Percentiles rank a stretch among this genome's conserved stretches.
phyloP scores from a whole-genome alignment of 1,140 invertebrate species.

The Anoplophora glabripennis region DNA sequence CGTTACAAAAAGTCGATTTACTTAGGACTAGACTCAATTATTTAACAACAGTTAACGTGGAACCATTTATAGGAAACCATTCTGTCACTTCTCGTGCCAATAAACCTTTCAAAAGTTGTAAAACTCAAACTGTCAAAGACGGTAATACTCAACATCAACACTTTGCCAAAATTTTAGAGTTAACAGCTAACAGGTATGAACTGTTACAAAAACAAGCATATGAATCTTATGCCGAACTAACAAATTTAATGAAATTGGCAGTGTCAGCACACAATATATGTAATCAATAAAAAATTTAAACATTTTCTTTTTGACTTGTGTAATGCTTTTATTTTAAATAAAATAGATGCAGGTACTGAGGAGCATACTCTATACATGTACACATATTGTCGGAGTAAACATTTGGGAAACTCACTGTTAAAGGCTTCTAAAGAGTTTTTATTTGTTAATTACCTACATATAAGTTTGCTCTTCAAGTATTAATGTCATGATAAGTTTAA shows the following conservation, averaged over 20 bases:
- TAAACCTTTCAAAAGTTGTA: not conserved
- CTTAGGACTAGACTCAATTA: conserved; percentile 25
- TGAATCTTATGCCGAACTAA: conserved; percentile 31
- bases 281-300: not conserved
- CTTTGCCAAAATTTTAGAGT: conserved; percentile 26
- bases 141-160: conserved; percentile 11
- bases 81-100: not conserved
- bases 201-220: conserved; percentile 29
- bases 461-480: not conserved
- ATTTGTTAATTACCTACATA: no score
- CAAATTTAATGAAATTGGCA: conserved; percentile 26
- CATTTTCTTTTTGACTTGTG: not conserved
- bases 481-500: conserved; percentile 1
- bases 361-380: not conserved
- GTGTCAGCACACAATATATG: conserved; percentile 6
- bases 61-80: not conserved
- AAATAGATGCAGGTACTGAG: conserved; percentile 4
- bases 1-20: conserved; percentile 25
- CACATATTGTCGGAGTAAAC: conserved; percentile 7
- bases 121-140: conserved; percentile 3
- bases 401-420: not conserved
- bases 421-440: no score
- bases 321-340: conserved; percentile 2
- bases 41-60: conserved; percentile 20
- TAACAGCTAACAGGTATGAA: conserved; percentile 26